phyloP scores from a whole-genome alignment of 2,797 vertebrate species.

The Kryptolebias ocellatus region DNA sequence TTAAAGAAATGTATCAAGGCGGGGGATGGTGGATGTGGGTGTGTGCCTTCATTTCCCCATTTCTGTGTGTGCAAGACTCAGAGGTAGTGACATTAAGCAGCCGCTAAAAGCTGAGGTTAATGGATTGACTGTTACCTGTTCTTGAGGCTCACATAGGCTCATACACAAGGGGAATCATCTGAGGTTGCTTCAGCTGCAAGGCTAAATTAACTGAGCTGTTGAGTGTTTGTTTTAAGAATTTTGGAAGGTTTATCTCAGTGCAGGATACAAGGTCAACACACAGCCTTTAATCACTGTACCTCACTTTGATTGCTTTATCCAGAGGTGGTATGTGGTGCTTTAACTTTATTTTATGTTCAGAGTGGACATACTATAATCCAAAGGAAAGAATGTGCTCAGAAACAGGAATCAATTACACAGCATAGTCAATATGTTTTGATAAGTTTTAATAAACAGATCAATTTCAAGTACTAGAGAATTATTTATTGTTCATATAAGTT shows the following conservation, averaged over 20 bases:
- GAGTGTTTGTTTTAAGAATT: slow-evolving; percentile 81
- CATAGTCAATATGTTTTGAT: no score
- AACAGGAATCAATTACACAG: slow-evolving; percentile 12
- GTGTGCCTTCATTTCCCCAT: slow-evolving; percentile 31
- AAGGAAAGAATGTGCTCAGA: slow-evolving; percentile 6
- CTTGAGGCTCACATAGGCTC: slow-evolving; percentile 84
- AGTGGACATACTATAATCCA: slow-evolving; percentile 33
- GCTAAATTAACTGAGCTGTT: slow-evolving; percentile 81
- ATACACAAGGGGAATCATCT: slow-evolving; percentile 86
- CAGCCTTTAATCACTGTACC: slow-evolving; percentile 62
- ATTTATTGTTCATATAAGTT: no score
- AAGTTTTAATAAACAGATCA: no score
- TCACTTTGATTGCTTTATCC: slow-evolving; percentile 70
- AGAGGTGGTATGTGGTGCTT: slow-evolving; percentile 51
- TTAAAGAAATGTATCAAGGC: slow-evolving; percentile 90
- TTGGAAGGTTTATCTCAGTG: slow-evolving; percentile 75
- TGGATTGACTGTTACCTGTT: slow-evolving; percentile 98
- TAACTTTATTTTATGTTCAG: slow-evolving; percentile 40
- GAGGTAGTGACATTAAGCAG: slow-evolving; percentile 86
- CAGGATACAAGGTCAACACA: slow-evolving; percentile 74
- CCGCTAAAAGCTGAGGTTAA: slow-evolving; percentile 96
- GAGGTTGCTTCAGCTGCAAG: slow-evolving; percentile 66
- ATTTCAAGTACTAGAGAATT: no score
- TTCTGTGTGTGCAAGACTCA: slow-evolving; percentile 75
- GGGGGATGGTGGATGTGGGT: slow-evolving; percentile 42